Percentiles rank a stretch among this genome's conserved stretches.
Evolutionary conservation across 2,888 invertebrate genomes (phyloP).

Genomic region (Drosophila villosipedis): DNA sequence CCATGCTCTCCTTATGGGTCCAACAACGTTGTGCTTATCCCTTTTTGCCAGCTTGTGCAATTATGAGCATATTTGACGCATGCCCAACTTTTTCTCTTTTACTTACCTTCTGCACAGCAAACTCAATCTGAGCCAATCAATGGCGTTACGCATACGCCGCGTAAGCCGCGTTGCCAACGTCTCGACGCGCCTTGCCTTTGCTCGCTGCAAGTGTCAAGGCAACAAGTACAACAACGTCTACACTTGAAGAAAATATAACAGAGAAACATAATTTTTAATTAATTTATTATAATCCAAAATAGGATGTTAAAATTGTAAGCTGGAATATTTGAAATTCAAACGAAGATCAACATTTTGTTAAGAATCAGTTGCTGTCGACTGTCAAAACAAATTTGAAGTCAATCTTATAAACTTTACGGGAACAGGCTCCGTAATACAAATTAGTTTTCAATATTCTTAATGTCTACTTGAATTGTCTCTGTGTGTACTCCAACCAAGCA

Average conservation of each 20-base stretch:
- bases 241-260: not conserved
- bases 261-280: not conserved
- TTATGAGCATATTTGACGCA: constrained; percentile 67
- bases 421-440: not conserved
- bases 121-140: constrained; percentile 71
- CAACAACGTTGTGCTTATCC: constrained; percentile 38
- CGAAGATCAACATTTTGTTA: not conserved
- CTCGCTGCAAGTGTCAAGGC: constrained; percentile 51
- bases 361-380: no score
- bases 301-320: not conserved
- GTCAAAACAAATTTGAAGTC: not conserved
- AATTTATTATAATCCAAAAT: accelerated
- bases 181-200: constrained; percentile 1
- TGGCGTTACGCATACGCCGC: constrained; percentile 76
- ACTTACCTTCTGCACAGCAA: constrained; percentile 32
- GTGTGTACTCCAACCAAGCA: not conserved
- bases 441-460: not conserved
- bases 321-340: not conserved
- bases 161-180: constrained; percentile 59
- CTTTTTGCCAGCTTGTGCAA: constrained; percentile 62
- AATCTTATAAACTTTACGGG: not conserved
- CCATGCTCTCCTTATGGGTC: not conserved
- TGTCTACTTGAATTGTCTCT: not conserved
- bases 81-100: constrained; percentile 27
- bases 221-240: constrained; percentile 60